Evolutionary conservation across 2,113 vertebrate species (phyloP).

Genomic region (Ibidorhyncha struthersii): DNA sequence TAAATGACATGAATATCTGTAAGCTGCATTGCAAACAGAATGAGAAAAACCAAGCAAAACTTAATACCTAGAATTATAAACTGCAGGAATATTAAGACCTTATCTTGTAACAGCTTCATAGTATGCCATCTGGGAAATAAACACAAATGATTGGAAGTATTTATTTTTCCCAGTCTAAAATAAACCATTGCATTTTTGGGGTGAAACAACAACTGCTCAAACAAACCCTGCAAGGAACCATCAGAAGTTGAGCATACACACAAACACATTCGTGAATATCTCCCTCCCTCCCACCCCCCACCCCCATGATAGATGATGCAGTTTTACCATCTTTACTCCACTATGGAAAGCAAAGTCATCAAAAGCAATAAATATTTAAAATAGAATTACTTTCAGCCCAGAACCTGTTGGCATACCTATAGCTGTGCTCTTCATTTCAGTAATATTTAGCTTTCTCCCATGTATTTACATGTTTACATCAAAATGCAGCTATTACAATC

Average conservation of each 20-base stretch:
- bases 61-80: conserved; percentile 51
- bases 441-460: not conserved
- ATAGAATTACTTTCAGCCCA: not conserved
- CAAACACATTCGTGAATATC: not conserved
- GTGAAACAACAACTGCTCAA: not conserved
- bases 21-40: conserved; percentile 3
- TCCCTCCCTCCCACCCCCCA: no score
- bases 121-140: conserved; percentile 41
- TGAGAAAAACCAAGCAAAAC: conserved; percentile 42
- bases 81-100: conserved; percentile 64
- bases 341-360: not conserved
- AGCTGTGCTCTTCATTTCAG: not conserved
- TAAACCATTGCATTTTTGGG: not conserved
- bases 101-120: conserved; percentile 48
- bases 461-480: not conserved
- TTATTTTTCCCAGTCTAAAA: not conserved
- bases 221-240: not conserved
- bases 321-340: not conserved
- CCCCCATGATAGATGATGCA: not conserved
- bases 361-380: not conserved
- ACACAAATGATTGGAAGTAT: not conserved
- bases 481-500: not conserved
- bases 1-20: conserved; percentile 19
- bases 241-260: not conserved
- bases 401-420: not conserved